A percentile compares a stretch with the other conserved stretches of the same genome.
phyloP scores from a whole-genome alignment of 2,113 vertebrate genomes.

The Nothobranchius kuhntae region DNA sequence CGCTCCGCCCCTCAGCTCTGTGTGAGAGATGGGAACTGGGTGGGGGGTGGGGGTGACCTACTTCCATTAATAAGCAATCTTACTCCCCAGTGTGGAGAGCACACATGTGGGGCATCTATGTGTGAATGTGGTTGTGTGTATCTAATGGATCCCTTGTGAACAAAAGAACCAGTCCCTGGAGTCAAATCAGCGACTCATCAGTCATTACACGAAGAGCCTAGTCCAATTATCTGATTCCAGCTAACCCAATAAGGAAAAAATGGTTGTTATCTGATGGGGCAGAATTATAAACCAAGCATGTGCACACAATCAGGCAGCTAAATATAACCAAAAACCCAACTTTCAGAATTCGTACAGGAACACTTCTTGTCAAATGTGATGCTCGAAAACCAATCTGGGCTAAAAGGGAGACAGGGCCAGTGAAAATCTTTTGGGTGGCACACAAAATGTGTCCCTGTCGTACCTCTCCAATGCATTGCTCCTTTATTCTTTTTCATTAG shows the following conservation, averaged over 20 bases:
- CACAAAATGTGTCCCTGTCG: too few relatives aligned
- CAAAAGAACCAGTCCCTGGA: conserved; percentile 55
- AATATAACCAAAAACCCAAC: not conserved
- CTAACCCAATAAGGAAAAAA: conserved; percentile 41
- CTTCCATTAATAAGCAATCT: conserved; percentile 80
- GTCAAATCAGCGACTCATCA: conserved; percentile 61
- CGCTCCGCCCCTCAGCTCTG: conserved; percentile 65
- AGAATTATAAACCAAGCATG: conserved; percentile 60
- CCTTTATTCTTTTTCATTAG: too few relatives aligned
- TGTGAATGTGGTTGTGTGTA: conserved; percentile 39
- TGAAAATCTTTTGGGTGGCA: too few relatives aligned
- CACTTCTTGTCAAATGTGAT: not conserved
- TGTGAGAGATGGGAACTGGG: conserved; percentile 49
- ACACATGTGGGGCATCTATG: conserved; percentile 27
- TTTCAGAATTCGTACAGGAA: not conserved
- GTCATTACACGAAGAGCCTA: conserved; percentile 55
- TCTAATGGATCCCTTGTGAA: conserved; percentile 69
- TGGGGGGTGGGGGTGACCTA: conserved; percentile 71
- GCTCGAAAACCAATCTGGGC: not conserved
- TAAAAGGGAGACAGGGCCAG: not conserved
- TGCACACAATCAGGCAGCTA: conserved; percentile 27
- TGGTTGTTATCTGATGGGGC: conserved; percentile 43
- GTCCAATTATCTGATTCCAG: conserved; percentile 65
- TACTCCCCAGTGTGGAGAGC: conserved; percentile 60
- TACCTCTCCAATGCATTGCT: too few relatives aligned